Evolutionary conservation across 2,888 invertebrate species (phyloP), one percentile per base, ranked within the genome.

Genomic region (Stenotaenia linearis): DNA sequence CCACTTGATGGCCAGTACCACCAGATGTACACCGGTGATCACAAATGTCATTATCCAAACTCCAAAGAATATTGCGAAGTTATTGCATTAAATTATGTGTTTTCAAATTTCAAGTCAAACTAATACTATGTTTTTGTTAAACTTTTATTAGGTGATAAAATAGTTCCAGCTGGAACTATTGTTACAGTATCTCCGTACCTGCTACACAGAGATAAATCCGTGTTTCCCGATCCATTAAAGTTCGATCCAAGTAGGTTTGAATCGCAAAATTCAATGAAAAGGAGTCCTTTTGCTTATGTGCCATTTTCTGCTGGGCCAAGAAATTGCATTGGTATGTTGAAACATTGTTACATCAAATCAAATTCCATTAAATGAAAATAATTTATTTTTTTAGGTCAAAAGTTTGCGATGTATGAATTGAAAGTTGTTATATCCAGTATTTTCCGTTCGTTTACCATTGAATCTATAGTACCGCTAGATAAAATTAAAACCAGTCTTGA

Each of bases 231-330:
- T 82, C 91, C 93, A 0, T 88, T 90, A 61, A 89, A 88, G 82
- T 95, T 93, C 85, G 89, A 95, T 87, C 95, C 95, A 1, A 94
- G 95, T 77, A 86, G 93, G 81, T 93, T 93, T 85, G 84, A 91
- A 82, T 92, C 93, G 0, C 90, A 92, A 83, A 91, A 89, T 82
- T 91, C 91, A 81, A 91, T 91, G 76, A 90, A 91, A 83, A 90
- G 95, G 81, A 93, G 94, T 83, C 84, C 85, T 5, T 88, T 84
- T 80, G 83, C 86, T 0, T 88, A 85, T 82, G 84, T 87, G 0
- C 88, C 88, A 0, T 88, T 88, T 79, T 87, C 87, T 32, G 88
- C 87, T 0, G 88, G 88, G 15, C 86, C 86, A 15, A 80, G 80
- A 69, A 80, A 80, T 40, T 80, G 80, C 69, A 69, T 80, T 21